These are phyloP conservation scores for Tyto alba DNA, from an alignment of 2,113 vertebrate species.

Conservation along the genomic window DNA sequence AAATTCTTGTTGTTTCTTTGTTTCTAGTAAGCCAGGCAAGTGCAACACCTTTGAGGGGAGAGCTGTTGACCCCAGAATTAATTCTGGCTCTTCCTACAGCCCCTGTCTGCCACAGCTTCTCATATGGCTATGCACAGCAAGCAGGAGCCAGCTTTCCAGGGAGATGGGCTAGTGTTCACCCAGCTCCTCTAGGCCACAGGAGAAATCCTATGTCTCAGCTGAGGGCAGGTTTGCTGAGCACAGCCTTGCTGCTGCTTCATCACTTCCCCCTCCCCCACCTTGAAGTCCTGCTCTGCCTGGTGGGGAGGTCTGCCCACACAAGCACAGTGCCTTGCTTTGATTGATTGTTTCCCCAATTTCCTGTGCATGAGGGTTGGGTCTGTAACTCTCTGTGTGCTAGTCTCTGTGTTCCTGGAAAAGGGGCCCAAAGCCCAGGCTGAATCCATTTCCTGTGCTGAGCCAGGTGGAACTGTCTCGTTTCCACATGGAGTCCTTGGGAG, in stretches of 20 bases:
- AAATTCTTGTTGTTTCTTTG: background rate
- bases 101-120: background rate
- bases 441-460: background rate
- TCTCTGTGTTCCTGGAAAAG: background rate
- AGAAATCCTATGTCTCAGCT: background rate
- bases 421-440: background rate
- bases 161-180: background rate
- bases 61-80: background rate
- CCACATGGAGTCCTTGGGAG: background rate
- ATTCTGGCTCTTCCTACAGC: background rate
- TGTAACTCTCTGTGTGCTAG: background rate
- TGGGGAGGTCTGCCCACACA: background rate
- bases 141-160: background rate
- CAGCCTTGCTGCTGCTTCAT: background rate
- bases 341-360: rapidly evolving
- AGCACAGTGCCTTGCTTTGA: too few relatives aligned
- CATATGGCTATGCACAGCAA: background rate
- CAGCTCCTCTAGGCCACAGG: too few relatives aligned
- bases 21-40: background rate
- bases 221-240: background rate
- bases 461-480: background rate
- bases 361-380: rapidly evolving
- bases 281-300: background rate
- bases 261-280: background rate
- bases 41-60: background rate